Evolutionary conservation across 2,888 invertebrate genomes (phyloP), one percentile per base, ranked within the genome.

Genomic region (Scaptomyza parva): DNA sequence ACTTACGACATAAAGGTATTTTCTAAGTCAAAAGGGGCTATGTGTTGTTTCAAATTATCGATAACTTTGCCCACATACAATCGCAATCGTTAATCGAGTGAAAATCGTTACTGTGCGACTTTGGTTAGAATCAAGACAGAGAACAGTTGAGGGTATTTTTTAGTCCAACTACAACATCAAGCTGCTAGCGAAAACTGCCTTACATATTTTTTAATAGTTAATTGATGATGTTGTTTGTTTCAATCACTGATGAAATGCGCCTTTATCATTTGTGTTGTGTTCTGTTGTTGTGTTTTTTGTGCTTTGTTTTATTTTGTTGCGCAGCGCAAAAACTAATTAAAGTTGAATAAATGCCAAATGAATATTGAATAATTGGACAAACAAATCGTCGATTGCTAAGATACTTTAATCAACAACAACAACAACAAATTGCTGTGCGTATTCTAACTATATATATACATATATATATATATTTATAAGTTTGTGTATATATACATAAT

Each of bases 401-500:
- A 51, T 26, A 66, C 45, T 57, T 48, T 17, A 26, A 44, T 24
- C n/a, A 45, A 18, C 41, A 28, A 39, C n/a, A n/a, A n/a, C n/a
- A n/a, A n/a, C n/a, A n/a, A n/a, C n/a, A n/a, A n/a, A n/a, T n/a
- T 37, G 5, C 26, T 9, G 9, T 44, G 20, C 40, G 37, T 28
- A 11, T 30, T 2, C 6, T n/a, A n/a, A 28, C 22, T 3, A 20
- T 20, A 12, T 22, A 9, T 20, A 12, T 37, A 37, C 24, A n/a
- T 20, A 20, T 41, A 12, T 37, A 37, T 22, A 26, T 8, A 14
- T 14, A n/a, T 20, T 69, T 20, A 12, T 37, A 37, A 24, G 12
- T 20, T 18, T 41, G 11, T 37, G 30, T 22, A 26, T 8, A 14
- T 14, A n/a, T 20, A 67, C 61, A 66, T 70, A 84, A 86, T 80